Conservation (phyloP, 2,797 vertebrate species). For the Sebastes hopkinsi region DNA sequence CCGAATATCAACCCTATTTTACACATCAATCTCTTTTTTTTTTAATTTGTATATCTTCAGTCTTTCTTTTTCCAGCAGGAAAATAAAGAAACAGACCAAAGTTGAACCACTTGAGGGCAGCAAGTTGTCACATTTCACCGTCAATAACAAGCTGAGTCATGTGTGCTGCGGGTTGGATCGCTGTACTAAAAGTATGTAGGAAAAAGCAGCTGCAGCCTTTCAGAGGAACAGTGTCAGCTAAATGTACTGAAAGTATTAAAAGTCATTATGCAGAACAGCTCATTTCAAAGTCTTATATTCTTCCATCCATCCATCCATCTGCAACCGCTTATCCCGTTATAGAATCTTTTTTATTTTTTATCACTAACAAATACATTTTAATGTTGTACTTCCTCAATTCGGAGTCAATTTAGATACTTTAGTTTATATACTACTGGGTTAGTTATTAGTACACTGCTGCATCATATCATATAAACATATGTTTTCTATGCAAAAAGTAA, state of each 20-base stretch:
- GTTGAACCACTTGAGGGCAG: constrained; percentile 44
- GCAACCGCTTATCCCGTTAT: too few relatives aligned
- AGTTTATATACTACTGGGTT: too few relatives aligned
- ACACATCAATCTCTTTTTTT: not conserved
- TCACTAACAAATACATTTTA: not conserved
- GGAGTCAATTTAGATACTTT: too few relatives aligned
- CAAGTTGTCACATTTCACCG: not conserved
- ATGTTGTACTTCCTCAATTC: too few relatives aligned
- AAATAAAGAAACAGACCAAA: not conserved
- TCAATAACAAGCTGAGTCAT: not conserved
- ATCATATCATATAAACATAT: too few relatives aligned
- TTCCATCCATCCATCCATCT: too few relatives aligned
- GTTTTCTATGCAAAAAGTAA: too few relatives aligned
- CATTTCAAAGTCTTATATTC: too few relatives aligned
- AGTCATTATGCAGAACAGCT: too few relatives aligned
- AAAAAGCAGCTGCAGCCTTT: not conserved
- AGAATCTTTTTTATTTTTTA: too few relatives aligned
- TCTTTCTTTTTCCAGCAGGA: not conserved
- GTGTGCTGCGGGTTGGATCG: not conserved
- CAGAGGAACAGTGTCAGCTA: not conserved
- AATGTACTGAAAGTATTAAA: too few relatives aligned
- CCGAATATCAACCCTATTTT: not conserved
- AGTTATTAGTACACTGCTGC: too few relatives aligned
- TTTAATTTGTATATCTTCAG: not conserved
- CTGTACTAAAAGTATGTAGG: not conserved